These are phyloP conservation scores for Phlogophora meticulosa DNA, from an alignment of 2,888 invertebrate species.

Conservation along the genomic window DNA sequence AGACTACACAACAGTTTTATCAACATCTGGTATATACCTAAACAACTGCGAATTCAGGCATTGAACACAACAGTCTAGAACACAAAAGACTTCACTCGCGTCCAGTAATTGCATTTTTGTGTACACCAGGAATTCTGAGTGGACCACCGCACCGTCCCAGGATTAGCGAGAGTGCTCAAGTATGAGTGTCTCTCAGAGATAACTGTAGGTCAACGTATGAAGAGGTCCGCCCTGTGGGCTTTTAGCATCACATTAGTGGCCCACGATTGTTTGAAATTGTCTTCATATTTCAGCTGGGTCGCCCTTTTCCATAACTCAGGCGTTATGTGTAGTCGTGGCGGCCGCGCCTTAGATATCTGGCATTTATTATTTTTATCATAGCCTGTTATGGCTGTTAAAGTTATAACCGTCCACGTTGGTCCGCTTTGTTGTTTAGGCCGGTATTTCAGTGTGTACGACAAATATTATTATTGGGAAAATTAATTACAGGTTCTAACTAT, in stretches of 20 bases:
- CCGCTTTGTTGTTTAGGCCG: conserved; percentile 11
- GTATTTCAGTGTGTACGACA: neutral
- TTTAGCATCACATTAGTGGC: conserved; percentile 68
- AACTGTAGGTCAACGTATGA: conserved; percentile 70
- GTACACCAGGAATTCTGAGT: conserved; percentile 49
- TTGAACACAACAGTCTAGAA: neutral
- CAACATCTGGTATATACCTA: neutral
- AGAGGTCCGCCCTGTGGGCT: conserved; percentile 54
- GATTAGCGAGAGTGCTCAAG: conserved; percentile 72
- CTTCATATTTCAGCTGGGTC: conserved; percentile 72
- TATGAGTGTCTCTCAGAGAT: conserved; percentile 77
- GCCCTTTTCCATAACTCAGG: conserved; percentile 69
- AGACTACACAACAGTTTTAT: no score
- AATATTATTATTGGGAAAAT: neutral
- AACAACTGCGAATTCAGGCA: neutral
- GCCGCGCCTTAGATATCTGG: conserved; percentile 51
- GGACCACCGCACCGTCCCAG: conserved; percentile 27
- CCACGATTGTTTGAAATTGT: conserved; percentile 72
- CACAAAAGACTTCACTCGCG: conserved; percentile 23
- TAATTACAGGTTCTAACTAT: no score
- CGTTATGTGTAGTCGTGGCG: conserved; percentile 64
- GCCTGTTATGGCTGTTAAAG: conserved; percentile 44
- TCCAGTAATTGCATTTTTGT: conserved; percentile 60
- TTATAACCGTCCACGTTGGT: conserved; percentile 45
- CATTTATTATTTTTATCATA: conserved; percentile 68